Percentiles rank a stretch among this genome's conserved stretches.
phyloP scores from a whole-genome alignment of 2,797 vertebrate species.

The Mus minutoides region DNA sequence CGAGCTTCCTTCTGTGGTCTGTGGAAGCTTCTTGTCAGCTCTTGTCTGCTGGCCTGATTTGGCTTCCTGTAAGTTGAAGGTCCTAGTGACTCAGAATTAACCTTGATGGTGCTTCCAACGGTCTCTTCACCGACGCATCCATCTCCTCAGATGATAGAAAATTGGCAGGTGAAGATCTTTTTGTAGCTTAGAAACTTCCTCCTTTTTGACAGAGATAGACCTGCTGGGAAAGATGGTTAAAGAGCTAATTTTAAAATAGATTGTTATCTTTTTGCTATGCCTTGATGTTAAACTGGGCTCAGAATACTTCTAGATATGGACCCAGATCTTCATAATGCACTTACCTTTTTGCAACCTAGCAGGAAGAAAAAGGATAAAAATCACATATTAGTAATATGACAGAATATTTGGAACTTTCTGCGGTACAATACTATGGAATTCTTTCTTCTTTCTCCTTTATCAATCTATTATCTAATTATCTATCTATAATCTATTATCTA shows the following conservation, averaged over 20 bases:
- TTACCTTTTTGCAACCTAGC: background rate
- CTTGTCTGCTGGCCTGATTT: conserved; percentile 3
- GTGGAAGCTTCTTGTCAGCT: background rate
- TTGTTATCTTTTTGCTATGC: background rate
- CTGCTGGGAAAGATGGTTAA: background rate
- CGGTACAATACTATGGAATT: background rate
- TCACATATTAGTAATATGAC: background rate
- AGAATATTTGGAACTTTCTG: background rate
- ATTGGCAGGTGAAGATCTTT: background rate
- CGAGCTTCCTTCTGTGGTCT: conserved; percentile 41
- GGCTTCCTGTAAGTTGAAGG: conserved; percentile 30
- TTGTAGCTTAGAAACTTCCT: background rate
- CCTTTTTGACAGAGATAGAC: background rate
- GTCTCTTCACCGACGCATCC: background rate
- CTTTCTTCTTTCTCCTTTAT: background rate
- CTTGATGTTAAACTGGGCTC: background rate
- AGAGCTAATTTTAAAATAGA: background rate
- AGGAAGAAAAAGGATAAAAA: background rate
- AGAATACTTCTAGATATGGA: background rate
- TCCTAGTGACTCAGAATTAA: background rate
- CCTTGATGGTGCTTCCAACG: background rate
- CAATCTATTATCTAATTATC: background rate
- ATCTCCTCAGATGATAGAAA: conserved; percentile 28
- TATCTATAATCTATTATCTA: background rate
- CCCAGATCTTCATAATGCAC: background rate